These are phyloP conservation scores for Elysia crispata DNA, from an alignment of 2,888 invertebrate genomes.

Conservation along the genomic window DNA sequence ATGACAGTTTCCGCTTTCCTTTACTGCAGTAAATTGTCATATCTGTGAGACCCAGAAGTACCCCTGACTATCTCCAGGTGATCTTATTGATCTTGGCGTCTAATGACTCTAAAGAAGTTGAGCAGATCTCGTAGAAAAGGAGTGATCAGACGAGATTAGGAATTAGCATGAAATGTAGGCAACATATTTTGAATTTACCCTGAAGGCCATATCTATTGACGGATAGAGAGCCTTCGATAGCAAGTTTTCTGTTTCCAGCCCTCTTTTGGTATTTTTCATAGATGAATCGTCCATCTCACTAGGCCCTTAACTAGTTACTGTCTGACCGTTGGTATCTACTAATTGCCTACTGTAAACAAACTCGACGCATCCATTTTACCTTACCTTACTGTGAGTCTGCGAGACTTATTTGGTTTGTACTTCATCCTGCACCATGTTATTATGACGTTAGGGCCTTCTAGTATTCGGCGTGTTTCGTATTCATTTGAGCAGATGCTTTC, in stretches of 20 bases:
- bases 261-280: background rate
- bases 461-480: background rate
- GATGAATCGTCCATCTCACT: conserved; percentile 5
- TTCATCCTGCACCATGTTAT: conserved; percentile 9
- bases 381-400: conserved; percentile 1
- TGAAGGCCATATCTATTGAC: background rate
- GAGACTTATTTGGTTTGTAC: conserved; percentile 32
- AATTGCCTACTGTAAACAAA: background rate
- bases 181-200: conserved; percentile 23
- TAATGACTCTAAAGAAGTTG: background rate
- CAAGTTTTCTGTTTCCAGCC: background rate
- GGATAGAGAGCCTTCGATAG: background rate
- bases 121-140: conserved; percentile 1
- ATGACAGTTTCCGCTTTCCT: no score
- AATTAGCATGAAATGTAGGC: no score
- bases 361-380: no score
- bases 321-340: conserved; percentile 17
- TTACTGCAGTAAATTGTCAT: no score
- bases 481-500: no score
- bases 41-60: no score
- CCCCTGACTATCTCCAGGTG: conserved; percentile 30
- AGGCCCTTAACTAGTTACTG: conserved; percentile 20
- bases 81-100: conserved; percentile 20
- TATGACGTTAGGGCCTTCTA: background rate
- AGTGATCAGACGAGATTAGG: no score